These are phyloP conservation scores for Dasysyrphus tricinctus DNA, from an alignment of 2,888 invertebrate genomes.

Conservation along the genomic window DNA sequence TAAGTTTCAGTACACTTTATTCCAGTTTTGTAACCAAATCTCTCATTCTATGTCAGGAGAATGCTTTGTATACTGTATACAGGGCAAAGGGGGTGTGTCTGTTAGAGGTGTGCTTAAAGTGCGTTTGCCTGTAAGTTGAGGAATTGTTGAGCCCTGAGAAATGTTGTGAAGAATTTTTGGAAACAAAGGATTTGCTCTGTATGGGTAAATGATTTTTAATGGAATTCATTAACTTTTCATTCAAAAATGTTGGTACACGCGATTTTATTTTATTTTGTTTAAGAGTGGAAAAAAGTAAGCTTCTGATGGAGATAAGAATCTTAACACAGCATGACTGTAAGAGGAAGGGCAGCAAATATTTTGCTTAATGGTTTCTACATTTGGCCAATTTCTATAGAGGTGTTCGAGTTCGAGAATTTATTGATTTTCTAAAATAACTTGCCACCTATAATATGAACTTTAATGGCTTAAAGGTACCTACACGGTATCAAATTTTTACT, in stretches of 20 bases:
- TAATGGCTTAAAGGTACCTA: too few relatives aligned
- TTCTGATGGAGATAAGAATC: neutral
- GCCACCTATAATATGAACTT: too few relatives aligned
- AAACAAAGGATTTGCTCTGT: neutral
- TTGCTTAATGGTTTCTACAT: too few relatives aligned
- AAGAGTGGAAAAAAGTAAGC: neutral
- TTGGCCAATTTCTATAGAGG: too few relatives aligned
- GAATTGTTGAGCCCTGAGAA: neutral
- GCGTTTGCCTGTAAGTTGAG: slow-evolving; percentile 7
- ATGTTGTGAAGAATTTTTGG: neutral
- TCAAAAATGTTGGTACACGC: neutral
- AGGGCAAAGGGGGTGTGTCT: neutral
- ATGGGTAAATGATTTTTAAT: slow-evolving; percentile 22
- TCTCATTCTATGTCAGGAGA: neutral
- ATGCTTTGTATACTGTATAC: neutral
- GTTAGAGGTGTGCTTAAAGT: neutral
- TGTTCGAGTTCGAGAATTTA: too few relatives aligned
- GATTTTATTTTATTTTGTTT: neutral
- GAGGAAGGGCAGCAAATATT: too few relatives aligned
- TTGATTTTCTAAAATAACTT: too few relatives aligned
- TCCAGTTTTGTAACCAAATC: neutral
- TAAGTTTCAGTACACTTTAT: slow-evolving; percentile 6
- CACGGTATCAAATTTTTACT: too few relatives aligned
- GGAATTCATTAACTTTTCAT: slow-evolving; percentile 21
- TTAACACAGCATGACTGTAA: neutral